Evolutionary conservation across 2,888 invertebrate species (phyloP).

Genomic region (Zelleria hepariella): DNA sequence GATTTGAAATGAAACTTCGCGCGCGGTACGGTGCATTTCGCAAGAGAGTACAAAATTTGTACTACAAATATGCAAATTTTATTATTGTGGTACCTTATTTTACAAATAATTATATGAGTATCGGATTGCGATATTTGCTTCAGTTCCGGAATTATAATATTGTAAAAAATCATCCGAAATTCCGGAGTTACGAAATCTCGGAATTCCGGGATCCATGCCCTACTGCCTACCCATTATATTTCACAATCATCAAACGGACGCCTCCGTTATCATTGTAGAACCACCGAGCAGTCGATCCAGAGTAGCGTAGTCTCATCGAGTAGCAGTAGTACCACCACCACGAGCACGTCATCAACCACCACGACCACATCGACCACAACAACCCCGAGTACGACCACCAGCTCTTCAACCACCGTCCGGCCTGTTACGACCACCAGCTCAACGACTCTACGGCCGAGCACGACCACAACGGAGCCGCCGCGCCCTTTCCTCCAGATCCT

Average conservation of each 20-base stretch:
- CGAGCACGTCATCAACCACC: conserved; percentile 24
- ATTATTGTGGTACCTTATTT: too few relatives aligned
- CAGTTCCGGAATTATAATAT: too few relatives aligned
- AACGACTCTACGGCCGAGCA: conserved; percentile 35
- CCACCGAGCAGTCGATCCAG: conserved; percentile 29
- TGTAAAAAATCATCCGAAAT: too few relatives aligned
- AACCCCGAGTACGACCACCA: conserved; percentile 41
- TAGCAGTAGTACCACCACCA: conserved; percentile 15
- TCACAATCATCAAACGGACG: conserved; percentile 1
- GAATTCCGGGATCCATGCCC: too few relatives aligned
- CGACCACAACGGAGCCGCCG: conserved; percentile 35
- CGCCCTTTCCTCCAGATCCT: conserved; percentile 56
- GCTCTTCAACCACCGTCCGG: conserved; percentile 51
- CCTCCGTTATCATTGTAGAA: conserved; percentile 37
- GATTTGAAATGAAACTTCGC: too few relatives aligned
- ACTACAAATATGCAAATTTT: too few relatives aligned
- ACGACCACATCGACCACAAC: conserved; percentile 39
- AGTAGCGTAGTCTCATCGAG: conserved; percentile 37
- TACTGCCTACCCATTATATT: too few relatives aligned
- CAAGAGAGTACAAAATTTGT: too few relatives aligned
- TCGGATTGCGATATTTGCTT: too few relatives aligned
- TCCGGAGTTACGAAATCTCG: too few relatives aligned
- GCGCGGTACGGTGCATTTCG: too few relatives aligned
- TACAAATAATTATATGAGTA: too few relatives aligned
- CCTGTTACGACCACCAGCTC: conserved; percentile 53